A percentile compares a stretch with the other conserved stretches of the same genome.
These are phyloP conservation scores for Drosophila pachea DNA, from an alignment of 1,140 invertebrate genomes.

Conservation along the genomic window DNA sequence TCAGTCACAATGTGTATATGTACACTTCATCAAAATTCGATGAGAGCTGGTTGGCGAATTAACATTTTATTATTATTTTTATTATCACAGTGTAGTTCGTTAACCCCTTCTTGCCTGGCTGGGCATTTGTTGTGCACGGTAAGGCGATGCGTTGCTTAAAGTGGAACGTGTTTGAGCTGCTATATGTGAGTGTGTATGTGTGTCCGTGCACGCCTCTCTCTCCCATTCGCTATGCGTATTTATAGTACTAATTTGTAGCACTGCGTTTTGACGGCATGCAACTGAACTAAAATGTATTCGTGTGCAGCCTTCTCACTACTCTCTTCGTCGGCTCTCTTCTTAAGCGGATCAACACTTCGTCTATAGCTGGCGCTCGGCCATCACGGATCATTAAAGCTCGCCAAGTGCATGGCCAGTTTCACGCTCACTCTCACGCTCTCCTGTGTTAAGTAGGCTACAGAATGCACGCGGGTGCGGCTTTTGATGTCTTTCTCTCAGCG, in stretches of 20 bases:
- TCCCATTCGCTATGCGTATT: conserved; percentile 39
- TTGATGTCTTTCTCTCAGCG: conserved; percentile 22
- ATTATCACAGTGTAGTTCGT: conserved; percentile 49
- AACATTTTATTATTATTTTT: conserved; percentile 62
- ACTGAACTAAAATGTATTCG: conserved; percentile 71
- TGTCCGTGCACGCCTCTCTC: conserved; percentile 13
- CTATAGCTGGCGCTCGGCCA: conserved; percentile 13
- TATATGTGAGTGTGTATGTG: conserved; percentile 3
- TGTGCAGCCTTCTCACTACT: conserved; percentile 67
- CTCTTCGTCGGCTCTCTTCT: conserved; percentile 29
- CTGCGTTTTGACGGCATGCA: conserved; percentile 61
- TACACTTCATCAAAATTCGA: conserved; percentile 37
- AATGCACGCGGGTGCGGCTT: conserved; percentile 24
- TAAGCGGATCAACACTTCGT: conserved; percentile 16
- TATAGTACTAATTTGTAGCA: conserved; percentile 73
- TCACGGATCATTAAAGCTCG: conserved; percentile 60
- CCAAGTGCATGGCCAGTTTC: conserved; percentile 47
- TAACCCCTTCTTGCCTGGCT: conserved; percentile 43
- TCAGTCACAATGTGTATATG: background rate
- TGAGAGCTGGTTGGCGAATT: conserved; percentile 42
- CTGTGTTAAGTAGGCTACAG: conserved; percentile 5
- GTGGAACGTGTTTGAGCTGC: conserved; percentile 26
- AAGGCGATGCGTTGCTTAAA: conserved; percentile 24
- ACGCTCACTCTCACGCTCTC: background rate
- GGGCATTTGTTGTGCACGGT: conserved; percentile 28